A percentile compares a stretch with the other conserved stretches of the same genome.
Conservation (phyloP, 2,797 vertebrate species). For the Notolepis coatsorum region DNA sequence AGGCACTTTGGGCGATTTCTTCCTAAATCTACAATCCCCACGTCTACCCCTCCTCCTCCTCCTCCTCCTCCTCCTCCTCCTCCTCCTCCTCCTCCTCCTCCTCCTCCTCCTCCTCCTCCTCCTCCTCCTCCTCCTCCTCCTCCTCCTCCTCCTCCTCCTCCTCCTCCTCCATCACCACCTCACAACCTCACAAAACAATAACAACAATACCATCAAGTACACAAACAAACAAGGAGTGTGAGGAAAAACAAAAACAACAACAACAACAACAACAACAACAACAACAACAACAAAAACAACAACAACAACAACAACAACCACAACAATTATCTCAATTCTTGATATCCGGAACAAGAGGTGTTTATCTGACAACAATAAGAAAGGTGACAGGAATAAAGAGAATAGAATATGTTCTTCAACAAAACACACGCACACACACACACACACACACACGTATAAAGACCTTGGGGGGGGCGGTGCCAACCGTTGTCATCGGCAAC, state of each 20-base stretch:
- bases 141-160: conserved; percentile 15
- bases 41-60: not conserved
- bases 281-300: conserved; percentile 38
- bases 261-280: conserved; percentile 47
- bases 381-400: conserved; percentile 51
- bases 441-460: not conserved
- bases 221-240: conserved; percentile 47
- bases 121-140: conserved; percentile 2
- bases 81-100: not conserved
- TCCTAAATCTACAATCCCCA: not conserved
- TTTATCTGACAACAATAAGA: conserved; percentile 41
- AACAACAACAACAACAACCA: conserved; percentile 52
- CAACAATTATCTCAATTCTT: conserved; percentile 50
- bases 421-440: conserved; percentile 45
- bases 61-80: not conserved
- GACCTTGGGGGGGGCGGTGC: conserved; percentile 29
- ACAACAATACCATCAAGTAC: conserved; percentile 37
- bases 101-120: conserved; percentile 25
- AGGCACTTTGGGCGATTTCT: too few relatives aligned
- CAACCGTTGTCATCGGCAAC: conserved; percentile 38
- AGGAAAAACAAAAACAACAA: conserved; percentile 44
- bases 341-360: conserved; percentile 42
- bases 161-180: conserved; percentile 13
- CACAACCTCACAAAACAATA: conserved; percentile 45
- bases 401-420: conserved; percentile 58